Conservation (phyloP, 2,888 invertebrate genomes). For the Metellina segmentata region DNA sequence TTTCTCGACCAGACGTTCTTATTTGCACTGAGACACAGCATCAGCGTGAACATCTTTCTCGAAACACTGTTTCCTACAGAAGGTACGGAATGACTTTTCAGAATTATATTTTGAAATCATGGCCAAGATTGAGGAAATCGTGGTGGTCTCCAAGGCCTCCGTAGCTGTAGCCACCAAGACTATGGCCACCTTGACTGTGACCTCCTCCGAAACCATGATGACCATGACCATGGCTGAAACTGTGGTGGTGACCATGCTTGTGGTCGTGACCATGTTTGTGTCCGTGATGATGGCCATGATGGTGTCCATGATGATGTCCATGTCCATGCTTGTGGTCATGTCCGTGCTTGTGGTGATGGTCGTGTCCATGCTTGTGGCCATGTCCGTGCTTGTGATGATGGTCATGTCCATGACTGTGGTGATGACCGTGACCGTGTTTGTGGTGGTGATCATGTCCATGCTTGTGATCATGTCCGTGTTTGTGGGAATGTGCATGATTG, state of each 20-base stretch:
- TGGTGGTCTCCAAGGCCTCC: conserved; percentile 53
- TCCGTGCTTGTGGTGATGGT: background rate
- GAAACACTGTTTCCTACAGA: background rate
- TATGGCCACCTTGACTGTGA: conserved; percentile 37
- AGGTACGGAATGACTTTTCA: background rate
- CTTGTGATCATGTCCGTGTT: conserved; percentile 15
- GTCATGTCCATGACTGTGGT: background rate
- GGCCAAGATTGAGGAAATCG: conserved; percentile 44
- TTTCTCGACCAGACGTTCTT: background rate
- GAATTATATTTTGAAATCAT: conserved; percentile 43
- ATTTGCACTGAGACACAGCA: background rate
- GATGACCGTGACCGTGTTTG: too few species aligned
- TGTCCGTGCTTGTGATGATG: conserved; percentile 49
- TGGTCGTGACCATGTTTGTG: background rate
- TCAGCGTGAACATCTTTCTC: background rate
- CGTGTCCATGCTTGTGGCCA: conserved; percentile 7
- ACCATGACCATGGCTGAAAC: conserved; percentile 19
- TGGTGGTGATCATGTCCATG: too few species aligned
- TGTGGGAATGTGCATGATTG: background rate
- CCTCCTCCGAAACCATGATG: background rate
- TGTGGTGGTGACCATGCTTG: background rate
- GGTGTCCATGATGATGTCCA: conserved; percentile 33
- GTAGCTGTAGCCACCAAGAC: conserved; percentile 68
- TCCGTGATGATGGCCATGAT: too few species aligned
- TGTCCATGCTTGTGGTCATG: background rate